Evolutionary conservation across 2,797 vertebrate species (phyloP).

Genomic region (Sebastes nivosus): DNA sequence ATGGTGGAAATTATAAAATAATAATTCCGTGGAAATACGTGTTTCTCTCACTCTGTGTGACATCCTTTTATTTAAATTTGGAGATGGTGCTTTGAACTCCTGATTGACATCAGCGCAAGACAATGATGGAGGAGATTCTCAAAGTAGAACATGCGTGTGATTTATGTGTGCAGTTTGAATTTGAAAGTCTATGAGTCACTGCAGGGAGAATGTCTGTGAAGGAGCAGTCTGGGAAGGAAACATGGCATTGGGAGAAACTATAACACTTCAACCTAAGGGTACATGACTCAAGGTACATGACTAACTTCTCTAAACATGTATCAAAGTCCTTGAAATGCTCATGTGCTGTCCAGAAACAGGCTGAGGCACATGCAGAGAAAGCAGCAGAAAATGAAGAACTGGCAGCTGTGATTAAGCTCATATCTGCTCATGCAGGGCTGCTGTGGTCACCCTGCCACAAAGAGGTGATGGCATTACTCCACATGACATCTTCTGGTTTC

Average conservation of each 20-base stretch:
- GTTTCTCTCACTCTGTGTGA: background rate
- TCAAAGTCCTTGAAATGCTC: background rate
- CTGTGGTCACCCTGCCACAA: background rate
- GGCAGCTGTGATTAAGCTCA: background rate
- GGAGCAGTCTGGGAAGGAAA: background rate
- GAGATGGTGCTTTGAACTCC: background rate
- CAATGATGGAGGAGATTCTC: background rate
- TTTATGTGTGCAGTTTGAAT: background rate
- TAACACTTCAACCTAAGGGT: background rate
- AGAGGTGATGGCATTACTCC: constrained; percentile 1
- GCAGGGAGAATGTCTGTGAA: background rate
- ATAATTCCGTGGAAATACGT: background rate
- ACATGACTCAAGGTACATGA: background rate
- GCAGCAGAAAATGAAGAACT: background rate
- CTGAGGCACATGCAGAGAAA: background rate
- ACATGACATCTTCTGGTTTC: background rate
- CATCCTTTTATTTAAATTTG: background rate
- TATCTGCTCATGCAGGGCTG: constrained; percentile 6
- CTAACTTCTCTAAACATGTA: background rate
- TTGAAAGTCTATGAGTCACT: background rate
- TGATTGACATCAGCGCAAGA: background rate
- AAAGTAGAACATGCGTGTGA: background rate
- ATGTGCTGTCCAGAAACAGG: background rate
- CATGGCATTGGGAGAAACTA: background rate
- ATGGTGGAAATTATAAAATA: background rate